These are phyloP conservation scores for Diacarnus erythraeanus DNA, from an alignment of 37 sponge, comb jelly and placozoan genomes.

Conservation along the genomic window DNA sequence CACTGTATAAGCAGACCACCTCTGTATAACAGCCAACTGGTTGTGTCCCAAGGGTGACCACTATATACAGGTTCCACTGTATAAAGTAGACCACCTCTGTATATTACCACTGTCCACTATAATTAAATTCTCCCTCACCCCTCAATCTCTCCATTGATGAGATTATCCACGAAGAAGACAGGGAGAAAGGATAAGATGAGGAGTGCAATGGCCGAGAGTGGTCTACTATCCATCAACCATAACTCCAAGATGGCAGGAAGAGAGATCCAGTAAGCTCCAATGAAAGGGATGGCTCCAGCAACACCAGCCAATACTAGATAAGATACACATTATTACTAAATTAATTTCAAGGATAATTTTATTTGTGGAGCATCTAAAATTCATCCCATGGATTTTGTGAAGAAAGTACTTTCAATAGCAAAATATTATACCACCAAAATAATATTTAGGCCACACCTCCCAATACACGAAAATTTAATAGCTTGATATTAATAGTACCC, in stretches of 20 bases:
- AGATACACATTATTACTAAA: no score
- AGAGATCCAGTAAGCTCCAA: constrained; percentile 91
- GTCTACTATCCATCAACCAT: constrained; percentile 77
- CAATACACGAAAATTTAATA: no score
- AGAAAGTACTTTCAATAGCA: background rate
- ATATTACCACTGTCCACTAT: background rate
- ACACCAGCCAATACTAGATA: constrained; percentile 79
- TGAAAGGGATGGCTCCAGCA: constrained; percentile 84
- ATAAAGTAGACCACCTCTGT: no score
- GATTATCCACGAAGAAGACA: constrained; percentile 75
- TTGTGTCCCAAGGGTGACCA: no score
- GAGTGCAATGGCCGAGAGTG: constrained; percentile 53
- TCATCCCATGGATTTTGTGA: no score
- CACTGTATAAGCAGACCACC: no score
- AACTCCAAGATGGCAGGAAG: constrained; percentile 90
- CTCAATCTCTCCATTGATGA: constrained; percentile 91
- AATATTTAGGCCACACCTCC: no score
- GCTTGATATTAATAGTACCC: background rate
- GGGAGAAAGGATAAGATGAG: constrained; percentile 81
- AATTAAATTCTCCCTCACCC: constrained; percentile 49
- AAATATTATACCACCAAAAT: no score
- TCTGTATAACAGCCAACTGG: no score
- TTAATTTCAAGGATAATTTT: no score
- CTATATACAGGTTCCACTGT: no score
- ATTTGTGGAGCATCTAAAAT: no score